Evolutionary conservation across 2,113 vertebrate genomes (phyloP), one percentile per base, ranked within the genome.

Genomic region (Chlorocebus sabaeus): DNA sequence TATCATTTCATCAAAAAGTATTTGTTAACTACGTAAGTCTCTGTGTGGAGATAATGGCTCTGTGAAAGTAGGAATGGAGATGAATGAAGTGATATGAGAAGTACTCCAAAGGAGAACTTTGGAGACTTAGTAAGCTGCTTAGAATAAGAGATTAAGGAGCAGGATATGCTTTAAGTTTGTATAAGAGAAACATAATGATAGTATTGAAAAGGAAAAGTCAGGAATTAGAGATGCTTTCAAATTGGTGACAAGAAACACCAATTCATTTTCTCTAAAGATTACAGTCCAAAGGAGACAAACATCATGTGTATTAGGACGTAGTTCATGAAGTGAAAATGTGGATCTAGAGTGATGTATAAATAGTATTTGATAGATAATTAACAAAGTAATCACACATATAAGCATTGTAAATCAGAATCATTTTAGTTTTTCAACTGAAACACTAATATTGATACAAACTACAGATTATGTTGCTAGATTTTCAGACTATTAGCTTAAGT

Each of bases 341-440:
- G 9, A 83, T 55, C 89, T 23, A 4, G 22, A 2, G 2, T 68
- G 20, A 8, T n/a, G 3, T 38, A n/a, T 64, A 87, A 96, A 70
- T 14, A 91, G 43, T 72, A 78, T 6, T 79, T 91, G 45, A 52
- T 25, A 72, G 50, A 43, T 73, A 87, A 52, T 40, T 80, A 76
- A 32, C 4, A 82, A 89, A 94, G 22, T 45, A 85, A 91, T 9
- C 35, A 80, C 3, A 16, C 5, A 8, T 61, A 73, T 80, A 43
- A 81, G 38, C 38, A 80, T 38, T 76, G 7, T 48, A 75, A 81
- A 72, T 57, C 72, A 84, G 50, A 93, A 81, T 10, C 52, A 18
- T 75, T 80, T 50, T 7, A 23, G 16, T 16, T 79, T 97, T 95
- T 81, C 18, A 97, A 38, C 12, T 80, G 83, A 95, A 93, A 73